Conservation (phyloP, 2,113 vertebrate species). For the Aptenodytes patagonicus region DNA sequence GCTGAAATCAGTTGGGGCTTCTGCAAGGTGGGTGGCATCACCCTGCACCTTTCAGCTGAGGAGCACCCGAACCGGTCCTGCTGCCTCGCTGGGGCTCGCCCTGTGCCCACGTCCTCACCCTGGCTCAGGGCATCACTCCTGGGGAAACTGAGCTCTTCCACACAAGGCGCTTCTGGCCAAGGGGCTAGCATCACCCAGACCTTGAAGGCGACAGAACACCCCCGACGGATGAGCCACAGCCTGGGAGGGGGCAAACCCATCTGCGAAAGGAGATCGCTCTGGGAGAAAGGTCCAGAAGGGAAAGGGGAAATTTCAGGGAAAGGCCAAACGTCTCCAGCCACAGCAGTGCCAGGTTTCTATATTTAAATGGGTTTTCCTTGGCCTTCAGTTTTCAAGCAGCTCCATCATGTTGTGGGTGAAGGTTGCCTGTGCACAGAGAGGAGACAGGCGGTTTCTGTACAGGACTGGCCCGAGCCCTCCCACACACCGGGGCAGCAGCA, state of each 20-base stretch:
- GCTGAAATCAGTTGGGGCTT: background rate
- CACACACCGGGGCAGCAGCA: background rate
- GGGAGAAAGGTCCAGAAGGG: background rate
- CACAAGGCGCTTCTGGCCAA: background rate
- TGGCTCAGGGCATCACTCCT: background rate
- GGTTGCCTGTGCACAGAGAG: background rate
- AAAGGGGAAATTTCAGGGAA: background rate
- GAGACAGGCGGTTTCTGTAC: background rate
- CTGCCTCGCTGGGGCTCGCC: fast-evolving
- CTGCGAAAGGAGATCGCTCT: background rate
- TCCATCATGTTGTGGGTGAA: background rate
- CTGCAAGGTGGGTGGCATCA: background rate
- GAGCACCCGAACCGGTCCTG: fast-evolving
- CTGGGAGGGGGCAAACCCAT: background rate
- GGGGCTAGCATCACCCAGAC: background rate
- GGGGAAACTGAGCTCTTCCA: background rate
- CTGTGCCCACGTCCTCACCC: background rate
- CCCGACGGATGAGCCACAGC: background rate
- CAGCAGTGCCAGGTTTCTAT: background rate
- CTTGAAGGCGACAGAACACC: background rate
- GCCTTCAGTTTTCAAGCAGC: background rate
- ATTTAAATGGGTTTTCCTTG: background rate
- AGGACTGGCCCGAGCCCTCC: background rate
- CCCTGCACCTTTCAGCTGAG: background rate
- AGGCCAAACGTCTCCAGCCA: background rate